Percentiles rank a stretch among this genome's conserved stretches.
These are phyloP conservation scores for Solenodon paradoxus DNA, from an alignment of 2,113 vertebrate species.

Conservation along the genomic window DNA sequence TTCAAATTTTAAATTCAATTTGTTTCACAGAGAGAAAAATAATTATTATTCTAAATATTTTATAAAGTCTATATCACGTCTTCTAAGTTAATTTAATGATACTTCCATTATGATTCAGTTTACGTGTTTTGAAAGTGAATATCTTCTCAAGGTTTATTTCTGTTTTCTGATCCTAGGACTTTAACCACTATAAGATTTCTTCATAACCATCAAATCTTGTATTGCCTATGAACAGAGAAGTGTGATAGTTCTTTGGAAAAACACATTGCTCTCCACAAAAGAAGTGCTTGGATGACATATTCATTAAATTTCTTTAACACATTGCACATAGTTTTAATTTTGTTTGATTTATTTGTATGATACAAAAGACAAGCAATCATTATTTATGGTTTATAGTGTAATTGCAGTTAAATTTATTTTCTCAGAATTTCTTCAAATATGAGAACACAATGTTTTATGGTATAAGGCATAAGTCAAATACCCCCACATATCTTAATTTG, in stretches of 20 bases:
- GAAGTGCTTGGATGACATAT: background rate
- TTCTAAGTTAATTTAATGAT: background rate
- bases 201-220: background rate
- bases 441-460: background rate
- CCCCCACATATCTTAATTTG: background rate
- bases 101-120: background rate
- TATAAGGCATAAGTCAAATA: background rate
- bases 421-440: background rate
- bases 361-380: conserved; percentile 27
- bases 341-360: conserved; percentile 38
- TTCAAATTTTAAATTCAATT: background rate
- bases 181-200: background rate
- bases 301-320: conserved; percentile 16
- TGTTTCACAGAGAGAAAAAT: background rate
- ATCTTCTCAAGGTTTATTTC: background rate
- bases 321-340: background rate
- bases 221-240: conserved; percentile 2
- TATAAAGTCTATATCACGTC: background rate
- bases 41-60: background rate
- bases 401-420: background rate
- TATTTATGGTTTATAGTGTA: background rate
- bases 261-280: background rate
- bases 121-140: background rate
- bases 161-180: background rate
- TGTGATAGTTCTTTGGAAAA: conserved; percentile 8